Percentiles rank a stretch among this genome's conserved stretches.
phyloP scores from a whole-genome alignment of 1,140 invertebrate species.

The Polypedilum pembai region DNA sequence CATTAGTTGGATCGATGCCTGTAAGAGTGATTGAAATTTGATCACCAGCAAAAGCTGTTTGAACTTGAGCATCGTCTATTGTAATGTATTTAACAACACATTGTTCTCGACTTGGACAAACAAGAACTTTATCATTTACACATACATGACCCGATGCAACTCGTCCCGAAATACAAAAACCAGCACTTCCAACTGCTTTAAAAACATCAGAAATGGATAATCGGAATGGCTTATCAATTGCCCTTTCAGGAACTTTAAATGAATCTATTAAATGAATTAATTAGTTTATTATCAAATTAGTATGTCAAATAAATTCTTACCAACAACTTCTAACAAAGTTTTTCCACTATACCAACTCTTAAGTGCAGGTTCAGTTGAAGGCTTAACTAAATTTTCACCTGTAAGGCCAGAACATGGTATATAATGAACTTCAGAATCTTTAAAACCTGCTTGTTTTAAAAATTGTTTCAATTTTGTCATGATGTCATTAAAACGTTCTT shows the following conservation, averaged over 20 bases:
- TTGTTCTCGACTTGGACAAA: constrained; percentile 77
- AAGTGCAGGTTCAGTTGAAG: constrained; percentile 59
- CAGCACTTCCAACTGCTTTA: constrained; percentile 74
- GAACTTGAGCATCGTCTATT: constrained; percentile 64
- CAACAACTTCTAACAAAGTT: constrained; percentile 72
- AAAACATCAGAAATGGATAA: constrained; percentile 90
- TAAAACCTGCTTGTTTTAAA: constrained; percentile 90
- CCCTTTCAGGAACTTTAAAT: constrained; percentile 74
- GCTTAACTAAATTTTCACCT: constrained; percentile 81
- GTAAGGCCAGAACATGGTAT: constrained; percentile 93
- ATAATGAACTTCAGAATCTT: constrained; percentile 79
- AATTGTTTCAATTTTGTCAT: constrained; percentile 76
- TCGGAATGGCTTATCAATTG: constrained; percentile 84
- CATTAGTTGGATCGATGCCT: constrained; percentile 75
- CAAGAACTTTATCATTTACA: constrained; percentile 75
- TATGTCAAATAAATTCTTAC: constrained; percentile 43
- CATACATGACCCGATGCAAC: constrained; percentile 86
- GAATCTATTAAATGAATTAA: constrained; percentile 48
- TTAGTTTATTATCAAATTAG: background rate
- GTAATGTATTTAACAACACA: constrained; percentile 64
- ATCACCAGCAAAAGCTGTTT: constrained; percentile 88
- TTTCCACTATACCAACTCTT: constrained; percentile 81
- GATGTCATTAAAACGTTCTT: constrained; percentile 81
- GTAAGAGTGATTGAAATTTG: constrained; percentile 74
- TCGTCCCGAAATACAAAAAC: constrained; percentile 80